Percentiles rank a stretch among this genome's conserved stretches.
These are phyloP conservation scores for Tichodroma muraria DNA, from an alignment of 2,113 vertebrate species.

Conservation along the genomic window DNA sequence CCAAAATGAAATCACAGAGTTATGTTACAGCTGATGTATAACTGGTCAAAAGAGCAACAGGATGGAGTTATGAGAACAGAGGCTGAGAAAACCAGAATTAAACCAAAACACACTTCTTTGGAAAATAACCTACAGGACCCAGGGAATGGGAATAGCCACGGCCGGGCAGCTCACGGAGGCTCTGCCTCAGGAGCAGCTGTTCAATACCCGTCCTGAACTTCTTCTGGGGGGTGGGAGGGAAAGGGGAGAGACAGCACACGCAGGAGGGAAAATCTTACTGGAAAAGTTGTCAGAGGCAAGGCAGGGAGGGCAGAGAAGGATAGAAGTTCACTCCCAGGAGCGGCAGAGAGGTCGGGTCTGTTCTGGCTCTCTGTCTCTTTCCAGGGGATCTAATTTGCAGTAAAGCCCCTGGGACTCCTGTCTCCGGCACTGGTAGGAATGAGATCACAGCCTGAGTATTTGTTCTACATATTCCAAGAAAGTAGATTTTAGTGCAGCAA, in stretches of 20 bases:
- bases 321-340: not conserved
- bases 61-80: not conserved
- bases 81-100: not conserved
- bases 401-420: conserved; percentile 40
- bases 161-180: not conserved
- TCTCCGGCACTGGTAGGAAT: not conserved
- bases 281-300: conserved; percentile 26
- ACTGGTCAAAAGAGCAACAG: conserved; percentile 39
- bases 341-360: not conserved
- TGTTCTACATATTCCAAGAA: not conserved
- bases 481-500: not conserved
- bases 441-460: conserved; percentile 42
- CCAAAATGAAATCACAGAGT: conserved; percentile 41
- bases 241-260: not conserved
- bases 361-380: conserved; percentile 12
- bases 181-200: not conserved
- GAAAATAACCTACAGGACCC: not conserved
- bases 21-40: conserved; percentile 21
- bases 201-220: not conserved
- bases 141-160: not conserved
- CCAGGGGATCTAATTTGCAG: conserved; percentile 42
- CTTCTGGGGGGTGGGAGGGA: not conserved
- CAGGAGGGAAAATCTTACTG: not conserved
- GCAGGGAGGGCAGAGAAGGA: not conserved
- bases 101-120: not conserved